A percentile compares a stretch with the other conserved stretches of the same genome.
These are phyloP conservation scores for Scolopax bukidnonensis DNA, from an alignment of 2,797 vertebrate genomes.

Conservation along the genomic window DNA sequence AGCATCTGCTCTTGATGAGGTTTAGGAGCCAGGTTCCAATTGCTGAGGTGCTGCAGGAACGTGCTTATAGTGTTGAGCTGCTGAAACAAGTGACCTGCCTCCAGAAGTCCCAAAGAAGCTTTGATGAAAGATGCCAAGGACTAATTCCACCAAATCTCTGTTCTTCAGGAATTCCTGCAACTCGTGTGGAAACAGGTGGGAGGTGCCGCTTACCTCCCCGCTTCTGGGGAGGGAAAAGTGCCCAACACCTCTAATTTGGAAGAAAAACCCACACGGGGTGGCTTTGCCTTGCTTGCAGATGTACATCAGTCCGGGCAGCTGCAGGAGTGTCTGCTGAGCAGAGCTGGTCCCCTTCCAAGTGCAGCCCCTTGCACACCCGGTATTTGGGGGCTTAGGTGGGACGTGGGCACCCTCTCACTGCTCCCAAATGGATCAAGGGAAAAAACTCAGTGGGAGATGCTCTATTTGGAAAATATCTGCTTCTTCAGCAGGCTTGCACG, in stretches of 20 bases:
- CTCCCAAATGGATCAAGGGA: accelerated
- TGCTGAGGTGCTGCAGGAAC: accelerated
- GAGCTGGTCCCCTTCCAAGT: not conserved
- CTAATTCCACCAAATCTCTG: not conserved
- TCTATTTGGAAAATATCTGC: not conserved
- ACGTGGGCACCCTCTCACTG: not conserved
- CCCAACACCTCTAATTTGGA: not conserved
- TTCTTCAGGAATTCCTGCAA: not conserved
- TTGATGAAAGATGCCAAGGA: not conserved
- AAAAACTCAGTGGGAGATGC: not conserved
- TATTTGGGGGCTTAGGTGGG: not conserved
- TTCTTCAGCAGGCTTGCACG: accelerated
- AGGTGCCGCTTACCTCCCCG: accelerated
- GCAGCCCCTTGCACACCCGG: not conserved
- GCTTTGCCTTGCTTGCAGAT: not conserved
- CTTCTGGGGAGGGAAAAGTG: not conserved
- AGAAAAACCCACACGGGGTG: not conserved
- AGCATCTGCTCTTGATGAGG: not conserved
- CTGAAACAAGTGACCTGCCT: not conserved
- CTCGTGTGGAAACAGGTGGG: accelerated
- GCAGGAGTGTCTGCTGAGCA: not conserved
- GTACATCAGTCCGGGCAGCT: not conserved
- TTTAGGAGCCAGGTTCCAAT: not conserved
- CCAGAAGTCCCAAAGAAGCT: not conserved
- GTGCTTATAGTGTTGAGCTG: not conserved